These are phyloP conservation scores for Teleiodes luculella DNA, from an alignment of 2,888 invertebrate genomes.

Conservation along the genomic window DNA sequence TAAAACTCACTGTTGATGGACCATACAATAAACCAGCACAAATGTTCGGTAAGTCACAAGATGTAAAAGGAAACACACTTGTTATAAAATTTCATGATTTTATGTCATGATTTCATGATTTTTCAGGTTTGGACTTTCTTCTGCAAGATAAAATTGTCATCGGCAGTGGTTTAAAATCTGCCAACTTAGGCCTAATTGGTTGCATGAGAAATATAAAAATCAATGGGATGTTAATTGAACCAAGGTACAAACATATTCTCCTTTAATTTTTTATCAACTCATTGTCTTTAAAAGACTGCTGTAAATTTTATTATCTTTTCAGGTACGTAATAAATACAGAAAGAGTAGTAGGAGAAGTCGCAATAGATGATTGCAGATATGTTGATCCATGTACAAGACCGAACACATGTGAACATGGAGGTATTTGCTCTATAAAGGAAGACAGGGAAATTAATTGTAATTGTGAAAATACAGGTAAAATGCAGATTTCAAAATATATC, in stretches of 20 bases:
- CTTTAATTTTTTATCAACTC: too few species aligned
- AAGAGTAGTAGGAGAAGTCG: slow-evolving; percentile 91
- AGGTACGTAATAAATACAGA: slow-evolving; percentile 89
- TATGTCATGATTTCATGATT: neutral
- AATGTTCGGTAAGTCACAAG: slow-evolving; percentile 74
- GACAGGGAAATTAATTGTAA: slow-evolving; percentile 89
- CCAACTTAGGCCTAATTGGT: slow-evolving; percentile 89
- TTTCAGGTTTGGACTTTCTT: slow-evolving; percentile 79
- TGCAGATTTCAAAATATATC: neutral
- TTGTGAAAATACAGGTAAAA: slow-evolving; percentile 87
- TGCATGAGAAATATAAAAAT: slow-evolving; percentile 94
- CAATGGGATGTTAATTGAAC: slow-evolving; percentile 89
- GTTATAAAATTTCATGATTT: neutral
- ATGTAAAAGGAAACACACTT: neutral
- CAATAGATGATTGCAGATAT: slow-evolving; percentile 92
- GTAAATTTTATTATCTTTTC: too few species aligned
- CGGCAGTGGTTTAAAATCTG: slow-evolving; percentile 87
- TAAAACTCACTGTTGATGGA: slow-evolving; percentile 85
- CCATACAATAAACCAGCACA: slow-evolving; percentile 84
- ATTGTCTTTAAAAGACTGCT: neutral
- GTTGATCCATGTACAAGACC: slow-evolving; percentile 93
- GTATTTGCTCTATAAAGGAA: slow-evolving; percentile 92
- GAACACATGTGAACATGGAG: slow-evolving; percentile 95
- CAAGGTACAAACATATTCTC: slow-evolving; percentile 57
- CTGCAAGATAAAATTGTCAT: slow-evolving; percentile 85